phyloP scores from a whole-genome alignment of 2,797 vertebrate genomes.

The Amblyraja radiata region DNA sequence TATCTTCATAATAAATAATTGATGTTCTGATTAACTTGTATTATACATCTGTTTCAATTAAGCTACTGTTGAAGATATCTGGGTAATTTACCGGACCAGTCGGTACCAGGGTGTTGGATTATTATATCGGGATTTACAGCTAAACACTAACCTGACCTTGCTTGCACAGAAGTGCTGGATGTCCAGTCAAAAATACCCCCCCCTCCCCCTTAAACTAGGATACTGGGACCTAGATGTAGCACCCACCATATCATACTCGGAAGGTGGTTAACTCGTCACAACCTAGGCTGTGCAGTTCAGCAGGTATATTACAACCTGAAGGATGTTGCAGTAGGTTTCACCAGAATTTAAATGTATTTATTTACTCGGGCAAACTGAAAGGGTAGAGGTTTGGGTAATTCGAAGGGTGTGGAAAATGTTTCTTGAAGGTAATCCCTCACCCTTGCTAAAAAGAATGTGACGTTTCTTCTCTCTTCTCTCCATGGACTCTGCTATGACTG shows the following conservation, averaged over 20 bases:
- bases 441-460: not conserved
- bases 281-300: not conserved
- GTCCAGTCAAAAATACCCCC: not conserved
- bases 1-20: not conserved
- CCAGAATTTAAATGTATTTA: not conserved
- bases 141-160: not conserved
- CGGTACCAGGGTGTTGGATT: not conserved
- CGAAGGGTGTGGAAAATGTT: not conserved
- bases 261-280: not conserved
- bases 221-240: not conserved
- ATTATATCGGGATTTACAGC: not conserved
- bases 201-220: not conserved
- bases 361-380: not conserved
- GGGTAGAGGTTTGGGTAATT: not conserved
- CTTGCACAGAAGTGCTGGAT: not conserved
- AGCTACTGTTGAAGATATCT: not conserved
- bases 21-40: not conserved
- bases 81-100: too few relatives aligned
- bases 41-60: not conserved
- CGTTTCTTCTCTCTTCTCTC: not conserved
- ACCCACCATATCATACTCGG: not conserved
- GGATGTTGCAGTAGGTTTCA: not conserved
- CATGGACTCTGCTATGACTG: not conserved
- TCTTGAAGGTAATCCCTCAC: not conserved
- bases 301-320: not conserved